Evolutionary conservation across 2,797 vertebrate genomes (phyloP), one percentile per base, ranked within the genome.

Genomic region (Peromyscus melanophrys): DNA sequence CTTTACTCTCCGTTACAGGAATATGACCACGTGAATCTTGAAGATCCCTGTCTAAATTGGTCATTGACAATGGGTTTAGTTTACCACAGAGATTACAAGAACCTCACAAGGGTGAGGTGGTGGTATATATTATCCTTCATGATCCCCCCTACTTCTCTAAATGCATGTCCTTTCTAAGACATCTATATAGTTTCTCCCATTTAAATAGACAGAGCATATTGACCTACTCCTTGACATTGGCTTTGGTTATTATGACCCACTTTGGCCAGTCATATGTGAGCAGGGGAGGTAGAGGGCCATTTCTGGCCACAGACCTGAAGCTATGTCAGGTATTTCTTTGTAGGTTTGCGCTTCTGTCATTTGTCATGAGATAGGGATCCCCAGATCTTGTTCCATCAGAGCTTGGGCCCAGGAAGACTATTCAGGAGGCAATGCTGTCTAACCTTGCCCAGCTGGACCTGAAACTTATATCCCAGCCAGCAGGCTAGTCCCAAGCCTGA

Each of bases 381-480:
- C 67, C 1, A 14, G 37, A 17, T 46, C 63, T 43, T 40, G 14
- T 37, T 96, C 55, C 1, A 31, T 23, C 52, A 85, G 31, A 86
- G 52, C 14, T 37, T 61, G n/a, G 73, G 31, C 34, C 80, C 57
- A 82, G 46, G 4, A 59, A 84, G 69, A 65, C 77, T 73, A 77
- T 40, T 88, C 89, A 89, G 59, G 63, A 91, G 90, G 59, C 12
- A 92, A 27, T 84, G 25, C 17, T 76, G 37, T 34, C 73, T 43
- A 1, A 92, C 14, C 77, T 96, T 75, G 46, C 9, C 55, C 43
- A 82, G 37, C 85, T 95, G 69, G 63, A 92, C 69, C 40, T 63
- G 59, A 73, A 94, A 92, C 37, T 76, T 92, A n/a, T 55, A 97
- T 59, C 40, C 34, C 14, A 94, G 40, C 12, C 89, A 94, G 13